phyloP scores from a whole-genome alignment of 2,888 invertebrate genomes.

The Lutraria lutraria region DNA sequence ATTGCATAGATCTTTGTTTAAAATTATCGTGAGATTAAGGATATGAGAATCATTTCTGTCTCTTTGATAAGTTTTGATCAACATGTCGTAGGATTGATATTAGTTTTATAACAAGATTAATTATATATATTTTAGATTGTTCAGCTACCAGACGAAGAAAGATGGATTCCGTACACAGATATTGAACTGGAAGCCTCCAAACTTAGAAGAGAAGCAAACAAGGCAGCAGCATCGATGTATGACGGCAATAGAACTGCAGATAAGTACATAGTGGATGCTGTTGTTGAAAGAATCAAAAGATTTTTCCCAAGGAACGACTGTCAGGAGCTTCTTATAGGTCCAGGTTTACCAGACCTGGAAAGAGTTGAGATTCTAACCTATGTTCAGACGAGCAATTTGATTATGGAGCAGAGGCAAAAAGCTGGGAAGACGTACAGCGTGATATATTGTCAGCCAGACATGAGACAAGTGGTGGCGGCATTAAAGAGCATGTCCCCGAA shows the following conservation, averaged over 20 bases:
- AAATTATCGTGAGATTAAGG: too few species aligned
- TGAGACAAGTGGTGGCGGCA: constrained; percentile 62
- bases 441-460: constrained; percentile 60
- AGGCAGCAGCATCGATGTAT: constrained; percentile 5
- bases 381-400: constrained; percentile 53
- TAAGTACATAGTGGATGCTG: constrained; percentile 66
- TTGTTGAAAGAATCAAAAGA: constrained; percentile 66
- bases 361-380: constrained; percentile 60
- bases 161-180: constrained; percentile 68
- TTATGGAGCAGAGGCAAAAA: constrained; percentile 62
- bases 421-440: constrained; percentile 62
- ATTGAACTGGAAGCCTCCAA: constrained; percentile 63
- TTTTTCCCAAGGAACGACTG: constrained; percentile 57
- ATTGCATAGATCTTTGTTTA: too few species aligned
- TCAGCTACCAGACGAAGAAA: constrained; percentile 64
- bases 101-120: too few species aligned
- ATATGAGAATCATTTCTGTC: too few species aligned
- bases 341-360: constrained; percentile 68
- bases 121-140: constrained; percentile 61
- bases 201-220: constrained; percentile 50
- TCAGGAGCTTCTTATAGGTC: constrained; percentile 76
- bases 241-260: constrained; percentile 50
- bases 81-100: too few species aligned
- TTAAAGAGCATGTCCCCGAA: constrained; percentile 43
- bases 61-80: too few species aligned